Evolutionary conservation across 2,888 invertebrate genomes (phyloP).

Genomic region (Rhagium mordax): DNA sequence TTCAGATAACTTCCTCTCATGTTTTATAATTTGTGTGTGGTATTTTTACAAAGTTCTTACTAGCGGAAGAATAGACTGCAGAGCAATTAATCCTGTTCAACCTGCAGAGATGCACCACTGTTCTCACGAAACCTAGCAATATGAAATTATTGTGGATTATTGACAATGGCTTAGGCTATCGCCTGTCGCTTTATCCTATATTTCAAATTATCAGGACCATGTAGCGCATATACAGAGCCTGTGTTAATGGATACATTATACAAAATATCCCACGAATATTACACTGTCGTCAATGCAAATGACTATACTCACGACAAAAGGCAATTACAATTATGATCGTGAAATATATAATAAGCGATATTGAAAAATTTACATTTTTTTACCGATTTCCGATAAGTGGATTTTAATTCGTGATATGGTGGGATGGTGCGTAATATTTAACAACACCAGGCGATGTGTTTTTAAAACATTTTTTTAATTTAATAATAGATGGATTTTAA

Average conservation of each 20-base stretch:
- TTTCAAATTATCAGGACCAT: conserved; percentile 51
- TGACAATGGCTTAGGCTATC: conserved; percentile 30
- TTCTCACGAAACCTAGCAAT: neutral
- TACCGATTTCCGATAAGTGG: too few species aligned
- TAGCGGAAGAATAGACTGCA: too few species aligned
- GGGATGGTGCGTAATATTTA: too few species aligned
- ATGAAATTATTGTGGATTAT: conserved; percentile 32
- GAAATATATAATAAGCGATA: neutral
- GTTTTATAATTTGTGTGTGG: too few species aligned
- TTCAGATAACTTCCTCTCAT: too few species aligned
- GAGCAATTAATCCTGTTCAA: neutral
- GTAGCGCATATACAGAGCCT: conserved; percentile 42
- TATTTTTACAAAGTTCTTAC: too few species aligned
- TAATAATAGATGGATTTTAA: too few species aligned
- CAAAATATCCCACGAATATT: conserved; percentile 55
- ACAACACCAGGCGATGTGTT: too few species aligned
- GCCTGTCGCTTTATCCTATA: conserved; percentile 42
- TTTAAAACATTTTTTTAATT: too few species aligned
- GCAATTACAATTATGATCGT: conserved; percentile 46
- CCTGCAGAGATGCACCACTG: neutral
- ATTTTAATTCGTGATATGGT: too few species aligned
- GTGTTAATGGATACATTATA: conserved; percentile 56
- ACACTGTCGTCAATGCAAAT: conserved; percentile 51
- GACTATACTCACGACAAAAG: conserved; percentile 41
- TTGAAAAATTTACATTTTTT: too few species aligned